Conservation (phyloP, 2,888 invertebrate genomes). For the Pristionchus japonicus region DNA sequence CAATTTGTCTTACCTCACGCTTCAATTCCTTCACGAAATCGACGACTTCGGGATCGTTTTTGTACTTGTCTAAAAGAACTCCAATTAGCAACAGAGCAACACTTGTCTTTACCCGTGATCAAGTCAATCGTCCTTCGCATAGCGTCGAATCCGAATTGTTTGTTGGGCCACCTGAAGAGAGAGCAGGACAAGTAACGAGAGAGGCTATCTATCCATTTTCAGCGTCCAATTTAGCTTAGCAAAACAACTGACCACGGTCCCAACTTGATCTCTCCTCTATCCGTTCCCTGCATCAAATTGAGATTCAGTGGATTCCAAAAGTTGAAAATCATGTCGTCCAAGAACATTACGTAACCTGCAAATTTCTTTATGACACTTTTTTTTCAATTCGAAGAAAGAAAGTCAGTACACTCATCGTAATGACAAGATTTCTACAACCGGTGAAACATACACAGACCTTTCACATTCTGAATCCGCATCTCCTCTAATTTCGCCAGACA, state of each 20-base stretch:
- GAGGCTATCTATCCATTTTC: not conserved
- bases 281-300: not conserved
- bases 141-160: not conserved
- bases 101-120: not conserved
- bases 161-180: not conserved
- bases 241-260: not conserved
- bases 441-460: not conserved
- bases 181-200: not conserved
- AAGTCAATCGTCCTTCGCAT: not conserved
- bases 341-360: constrained; percentile 42
- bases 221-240: not conserved
- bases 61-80: constrained; percentile 34
- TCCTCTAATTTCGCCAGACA: constrained; percentile 26
- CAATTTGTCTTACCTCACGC: not conserved
- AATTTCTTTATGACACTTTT: not conserved
- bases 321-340: constrained; percentile 29
- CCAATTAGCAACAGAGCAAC: no score
- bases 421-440: no score
- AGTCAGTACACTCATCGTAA: no score
- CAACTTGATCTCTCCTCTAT: not conserved
- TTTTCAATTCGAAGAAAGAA: no score
- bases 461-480: constrained; percentile 42
- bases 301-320: constrained; percentile 34
- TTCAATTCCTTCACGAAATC: not conserved
- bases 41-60: not conserved